Evolutionary conservation across 2,113 vertebrate species (phyloP), one percentile per base, ranked within the genome.

Genomic region (Patagioenas fasciata): DNA sequence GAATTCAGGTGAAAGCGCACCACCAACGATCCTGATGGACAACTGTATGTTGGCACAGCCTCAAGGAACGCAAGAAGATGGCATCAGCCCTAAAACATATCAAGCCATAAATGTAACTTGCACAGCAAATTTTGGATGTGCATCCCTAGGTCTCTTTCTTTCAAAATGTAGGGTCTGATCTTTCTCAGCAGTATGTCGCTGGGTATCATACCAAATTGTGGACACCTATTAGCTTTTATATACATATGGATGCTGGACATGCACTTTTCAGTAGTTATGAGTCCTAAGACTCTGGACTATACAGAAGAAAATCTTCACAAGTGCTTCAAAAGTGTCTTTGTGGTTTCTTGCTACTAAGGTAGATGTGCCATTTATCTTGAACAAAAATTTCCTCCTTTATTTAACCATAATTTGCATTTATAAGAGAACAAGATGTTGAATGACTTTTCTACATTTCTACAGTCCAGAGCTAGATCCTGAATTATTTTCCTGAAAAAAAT

Each of bases 51-150:
- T 73, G 54, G 21, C 47, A 60, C 15, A 54, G 34, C 20, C 67
- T 47, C 3, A 2, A 60, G 61, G 50, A 93, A 72, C 0, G 1
- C 3, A 2, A 36, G 12, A 71, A 51, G 5, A 32, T 1, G 2
- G 31, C 47, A 69, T 36, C 25, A n/a, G 17, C 9, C 29, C 64
- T 69, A 40, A 48, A 90, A 42, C 4, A 0, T 38, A 89, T 9
- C 16, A 61, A 2, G 3, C 8, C 31, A n/a, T 31, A 77, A 53
- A 60, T 19, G 14, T 47, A 65, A 77, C 28, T 47, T 50, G 54
- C 18, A 19, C 2, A 3, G 29, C 6, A 4, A 21, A 40, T 53
- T 95, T 65, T 57, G 34, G 29, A 65, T 54, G 31, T 44, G 17
- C 24, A 53, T n/a, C 58, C 51, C 28, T 29, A 69, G 34, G 17